These are phyloP conservation scores for Tapirus indicus DNA, from an alignment of 2,797 vertebrate species.

Conservation along the genomic window DNA sequence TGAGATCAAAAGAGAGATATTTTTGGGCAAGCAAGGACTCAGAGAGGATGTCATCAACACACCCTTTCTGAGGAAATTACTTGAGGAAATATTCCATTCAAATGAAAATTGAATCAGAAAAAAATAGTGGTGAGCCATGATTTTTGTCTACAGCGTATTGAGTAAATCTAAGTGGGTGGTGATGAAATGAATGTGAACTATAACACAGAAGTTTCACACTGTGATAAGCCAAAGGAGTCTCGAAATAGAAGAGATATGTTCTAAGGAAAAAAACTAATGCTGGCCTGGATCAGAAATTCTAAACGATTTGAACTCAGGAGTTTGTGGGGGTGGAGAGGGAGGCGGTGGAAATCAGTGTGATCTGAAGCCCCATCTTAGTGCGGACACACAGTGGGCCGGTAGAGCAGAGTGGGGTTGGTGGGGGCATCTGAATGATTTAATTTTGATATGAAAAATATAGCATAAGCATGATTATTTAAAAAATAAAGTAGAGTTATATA, in stretches of 20 bases:
- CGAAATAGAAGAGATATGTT: background rate
- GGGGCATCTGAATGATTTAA: background rate
- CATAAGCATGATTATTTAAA: background rate
- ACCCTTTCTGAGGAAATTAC: background rate
- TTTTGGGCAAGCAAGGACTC: background rate
- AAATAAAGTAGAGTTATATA: rapidly evolving
- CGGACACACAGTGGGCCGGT: too few species aligned
- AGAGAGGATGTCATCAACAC: background rate
- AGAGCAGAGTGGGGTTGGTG: background rate
- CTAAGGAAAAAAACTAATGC: background rate
- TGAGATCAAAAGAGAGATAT: background rate
- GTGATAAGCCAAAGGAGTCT: background rate
- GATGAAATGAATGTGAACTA: background rate
- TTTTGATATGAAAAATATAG: background rate
- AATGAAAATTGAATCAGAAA: background rate
- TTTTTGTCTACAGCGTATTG: background rate
- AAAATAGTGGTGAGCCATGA: rapidly evolving
- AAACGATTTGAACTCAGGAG: background rate
- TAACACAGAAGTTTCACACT: rapidly evolving
- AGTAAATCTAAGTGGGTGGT: too few species aligned
- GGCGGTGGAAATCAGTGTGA: rapidly evolving
- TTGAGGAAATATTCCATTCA: background rate
- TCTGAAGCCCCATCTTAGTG: rapidly evolving
- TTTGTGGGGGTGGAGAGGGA: rapidly evolving
- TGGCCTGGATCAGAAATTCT: rapidly evolving